Evolutionary conservation across 2,888 invertebrate genomes (phyloP), one percentile per base, ranked within the genome.

Genomic region (Hypomecis atomaria): DNA sequence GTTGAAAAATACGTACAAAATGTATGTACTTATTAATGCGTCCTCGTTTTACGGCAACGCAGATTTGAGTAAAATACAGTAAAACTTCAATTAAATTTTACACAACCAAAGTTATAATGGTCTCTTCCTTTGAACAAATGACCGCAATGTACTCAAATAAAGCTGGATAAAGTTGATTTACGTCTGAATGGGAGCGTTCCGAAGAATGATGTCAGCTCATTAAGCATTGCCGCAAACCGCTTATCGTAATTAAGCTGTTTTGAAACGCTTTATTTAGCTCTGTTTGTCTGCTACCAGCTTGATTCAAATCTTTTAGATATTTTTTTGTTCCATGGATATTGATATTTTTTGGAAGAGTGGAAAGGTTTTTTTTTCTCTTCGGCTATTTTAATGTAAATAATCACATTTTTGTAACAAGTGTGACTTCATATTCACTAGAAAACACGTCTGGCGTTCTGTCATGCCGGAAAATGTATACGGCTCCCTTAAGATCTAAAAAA

Each of bases 231-330:
- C 74, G 71, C 78, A 71, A 75, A 74, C 72, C 64, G 65, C 70
- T 75, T 77, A 78, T 76, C 70, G 71, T 77, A 73, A 76, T 79
- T 77, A 78, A 74, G 66, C 69, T 62, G 62, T 56, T 62, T 62
- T 66, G 23, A 11, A 37, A 56, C 23, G 47, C 13, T 62, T 55
- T 45, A 44, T 58, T 68, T 63, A 40, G 38, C 59, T 60, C 53
- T 37, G 53, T 59, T 43, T 13, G 1, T 53, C 11, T 40, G 40
- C 23, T 42, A 53, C 43, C 34, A 33, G 10, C 5, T 2, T 40
- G 13, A 38, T 52, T 52, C 36, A n/a, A 36, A 49, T 49, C 11
- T 36, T 49, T 6, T 11, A 36, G n/a, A 36, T 37, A 10, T 33
- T 48, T 48, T 48, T 23, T 23, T 23, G 23, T 23, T 2, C 23